Evolutionary conservation across 2,888 invertebrate genomes (phyloP).

Genomic region (Prenolepis imparis): DNA sequence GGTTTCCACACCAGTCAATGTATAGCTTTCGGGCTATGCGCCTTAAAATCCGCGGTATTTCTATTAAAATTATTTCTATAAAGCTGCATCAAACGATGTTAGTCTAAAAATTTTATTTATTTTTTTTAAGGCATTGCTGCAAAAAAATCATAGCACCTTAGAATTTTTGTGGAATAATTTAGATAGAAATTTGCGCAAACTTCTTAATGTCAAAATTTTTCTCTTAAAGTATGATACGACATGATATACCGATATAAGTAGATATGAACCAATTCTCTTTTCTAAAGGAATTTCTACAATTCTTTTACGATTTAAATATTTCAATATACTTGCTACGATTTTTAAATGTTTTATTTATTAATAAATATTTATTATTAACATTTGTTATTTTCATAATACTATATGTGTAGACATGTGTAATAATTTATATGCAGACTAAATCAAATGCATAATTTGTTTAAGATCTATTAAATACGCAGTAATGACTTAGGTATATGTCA

Average conservation of each 20-base stretch:
- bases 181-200: background rate
- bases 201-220: background rate
- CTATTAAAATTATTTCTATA: conserved; percentile 37
- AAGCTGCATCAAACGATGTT: background rate
- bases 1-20: background rate
- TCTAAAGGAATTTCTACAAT: background rate
- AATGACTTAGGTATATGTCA: background rate
- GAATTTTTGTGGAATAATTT: background rate
- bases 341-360: conserved; percentile 15
- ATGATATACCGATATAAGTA: background rate
- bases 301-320: background rate
- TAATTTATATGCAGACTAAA: background rate
- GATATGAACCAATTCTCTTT: background rate
- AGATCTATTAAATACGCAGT: background rate
- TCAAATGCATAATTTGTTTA: conserved; percentile 1
- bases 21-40: conserved; percentile 2
- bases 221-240: background rate
- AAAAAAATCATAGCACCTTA: background rate
- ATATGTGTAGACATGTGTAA: conserved; percentile 20
- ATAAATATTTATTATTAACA: too few relatives aligned
- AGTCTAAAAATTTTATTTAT: background rate
- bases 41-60: conserved; percentile 20
- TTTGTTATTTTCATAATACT: conserved; percentile 16
- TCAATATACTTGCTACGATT: background rate
- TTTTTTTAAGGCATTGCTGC: background rate